Conservation (phyloP, 1,140 invertebrate genomes). For the Alviniconcha marisindica region DNA sequence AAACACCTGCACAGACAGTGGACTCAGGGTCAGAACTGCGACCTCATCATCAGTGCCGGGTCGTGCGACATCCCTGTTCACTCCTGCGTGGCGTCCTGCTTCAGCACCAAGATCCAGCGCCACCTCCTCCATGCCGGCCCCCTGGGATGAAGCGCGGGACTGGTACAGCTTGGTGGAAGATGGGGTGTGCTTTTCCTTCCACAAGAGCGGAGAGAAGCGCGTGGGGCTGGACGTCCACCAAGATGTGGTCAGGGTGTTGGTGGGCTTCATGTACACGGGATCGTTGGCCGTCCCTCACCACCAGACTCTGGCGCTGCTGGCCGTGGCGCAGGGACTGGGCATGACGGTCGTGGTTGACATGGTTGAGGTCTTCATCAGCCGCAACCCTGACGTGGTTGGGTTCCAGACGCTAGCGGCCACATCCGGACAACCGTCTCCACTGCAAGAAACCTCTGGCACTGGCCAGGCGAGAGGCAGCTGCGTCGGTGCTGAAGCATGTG, state of each 20-base stretch:
- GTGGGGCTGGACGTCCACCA: not conserved
- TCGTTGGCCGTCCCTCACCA: not conserved
- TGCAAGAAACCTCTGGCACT: no score
- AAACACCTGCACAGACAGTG: not conserved
- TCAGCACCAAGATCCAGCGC: not conserved
- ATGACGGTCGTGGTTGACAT: not conserved
- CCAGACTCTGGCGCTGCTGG: not conserved
- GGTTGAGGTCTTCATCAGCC: not conserved
- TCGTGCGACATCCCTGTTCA: not conserved
- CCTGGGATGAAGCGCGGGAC: not conserved
- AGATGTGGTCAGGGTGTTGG: not conserved
- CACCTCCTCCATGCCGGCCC: conserved; percentile 6
- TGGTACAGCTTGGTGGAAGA: not conserved
- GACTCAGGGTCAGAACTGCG: not conserved
- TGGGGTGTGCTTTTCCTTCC: not conserved
- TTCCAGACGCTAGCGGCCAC: not conserved
- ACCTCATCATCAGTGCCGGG: not conserved
- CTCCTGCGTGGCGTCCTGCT: not conserved
- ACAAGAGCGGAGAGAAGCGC: not conserved
- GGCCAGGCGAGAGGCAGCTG: no score
- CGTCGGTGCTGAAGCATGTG: no score
- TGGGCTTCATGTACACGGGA: conserved; percentile 24
- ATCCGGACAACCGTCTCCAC: no score
- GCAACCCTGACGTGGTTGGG: not conserved
- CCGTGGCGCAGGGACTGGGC: not conserved